phyloP scores from a whole-genome alignment of 2,113 vertebrate species.

The Anas platyrhynchos region DNA sequence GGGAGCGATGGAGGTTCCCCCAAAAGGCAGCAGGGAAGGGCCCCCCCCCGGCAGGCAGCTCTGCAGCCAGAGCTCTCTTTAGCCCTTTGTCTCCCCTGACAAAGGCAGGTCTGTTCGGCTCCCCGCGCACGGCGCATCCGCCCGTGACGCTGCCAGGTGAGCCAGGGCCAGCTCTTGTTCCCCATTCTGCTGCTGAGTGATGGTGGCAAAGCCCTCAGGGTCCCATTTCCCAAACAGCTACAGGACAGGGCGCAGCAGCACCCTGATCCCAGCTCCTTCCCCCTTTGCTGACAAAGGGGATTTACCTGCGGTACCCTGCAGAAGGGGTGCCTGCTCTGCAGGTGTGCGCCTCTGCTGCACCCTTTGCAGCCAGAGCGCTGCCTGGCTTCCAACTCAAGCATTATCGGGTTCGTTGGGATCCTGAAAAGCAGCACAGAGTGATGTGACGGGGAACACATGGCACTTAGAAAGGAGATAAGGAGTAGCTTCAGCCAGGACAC shows the following conservation, averaged over 20 bases:
- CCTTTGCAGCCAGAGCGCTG: not conserved
- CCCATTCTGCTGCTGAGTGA: not conserved
- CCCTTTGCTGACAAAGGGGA: not conserved
- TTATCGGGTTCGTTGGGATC: not conserved
- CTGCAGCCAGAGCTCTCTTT: constrained; percentile 48
- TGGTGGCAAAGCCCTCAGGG: not conserved
- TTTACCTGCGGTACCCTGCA: accelerated
- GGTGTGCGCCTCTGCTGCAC: not conserved
- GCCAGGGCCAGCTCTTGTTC: not conserved
- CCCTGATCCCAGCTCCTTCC: not conserved
- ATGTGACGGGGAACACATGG: not conserved
- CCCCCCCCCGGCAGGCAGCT: not conserved
- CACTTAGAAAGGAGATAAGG: not conserved
- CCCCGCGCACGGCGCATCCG: not conserved
- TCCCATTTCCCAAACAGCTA: not conserved
- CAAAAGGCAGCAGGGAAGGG: not conserved
- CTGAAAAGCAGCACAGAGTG: not conserved
- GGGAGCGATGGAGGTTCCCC: not conserved
- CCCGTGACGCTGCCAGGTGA: constrained; percentile 40
- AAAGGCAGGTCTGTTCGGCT: constrained; percentile 61
- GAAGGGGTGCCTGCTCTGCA: not conserved
- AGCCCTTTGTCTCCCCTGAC: constrained; percentile 61
- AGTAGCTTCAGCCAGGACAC: not conserved
- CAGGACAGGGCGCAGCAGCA: not conserved
- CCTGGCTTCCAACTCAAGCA: accelerated